Conservation (phyloP, 92 coral and sea anemone genomes). For the Muricea muricata region DNA sequence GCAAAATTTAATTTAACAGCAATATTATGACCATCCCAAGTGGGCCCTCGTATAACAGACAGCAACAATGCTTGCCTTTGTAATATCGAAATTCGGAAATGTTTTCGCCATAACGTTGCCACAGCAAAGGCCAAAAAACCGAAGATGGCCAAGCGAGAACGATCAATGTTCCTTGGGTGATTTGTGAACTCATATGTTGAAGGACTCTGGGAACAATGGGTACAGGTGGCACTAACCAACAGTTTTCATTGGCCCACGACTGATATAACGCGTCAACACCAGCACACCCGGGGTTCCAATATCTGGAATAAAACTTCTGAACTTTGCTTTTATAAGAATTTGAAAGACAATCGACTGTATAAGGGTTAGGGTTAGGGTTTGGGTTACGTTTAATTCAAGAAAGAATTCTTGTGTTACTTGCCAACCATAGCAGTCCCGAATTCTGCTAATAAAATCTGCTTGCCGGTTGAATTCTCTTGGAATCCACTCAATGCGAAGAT, state of each 20-base stretch:
- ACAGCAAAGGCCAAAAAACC: conserved; percentile 27
- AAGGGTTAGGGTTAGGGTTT: no score
- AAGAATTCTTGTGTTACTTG: conserved; percentile 12
- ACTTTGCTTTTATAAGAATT: conserved; percentile 51
- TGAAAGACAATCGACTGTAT: conserved; percentile 54
- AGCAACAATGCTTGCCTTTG: conserved; percentile 16
- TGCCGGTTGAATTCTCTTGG: conserved; percentile 22
- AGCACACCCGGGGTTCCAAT: conserved; percentile 68
- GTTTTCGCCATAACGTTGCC: conserved; percentile 10
- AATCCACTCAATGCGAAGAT: conserved; percentile 23
- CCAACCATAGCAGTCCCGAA: conserved; percentile 39
- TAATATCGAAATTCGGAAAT: conserved; percentile 11
- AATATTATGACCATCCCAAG: neutral
- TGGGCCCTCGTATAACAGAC: conserved; percentile 8
- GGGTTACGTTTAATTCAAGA: neutral
- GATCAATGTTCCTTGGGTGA: conserved; percentile 28
- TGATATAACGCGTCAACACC: conserved; percentile 50
- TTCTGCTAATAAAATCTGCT: conserved; percentile 44
- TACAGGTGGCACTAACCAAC: conserved; percentile 32
- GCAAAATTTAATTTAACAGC: conserved; percentile 8
- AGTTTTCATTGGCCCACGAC: conserved; percentile 31
- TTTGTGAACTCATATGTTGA: neutral
- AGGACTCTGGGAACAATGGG: conserved; percentile 9
- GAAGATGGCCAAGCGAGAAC: conserved; percentile 42
- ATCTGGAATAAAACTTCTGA: conserved; percentile 46